Percentiles rank a stretch among this genome's conserved stretches.
Evolutionary conservation across 2,797 vertebrate species (phyloP).

Genomic region (Rhynchotus rufescens): DNA sequence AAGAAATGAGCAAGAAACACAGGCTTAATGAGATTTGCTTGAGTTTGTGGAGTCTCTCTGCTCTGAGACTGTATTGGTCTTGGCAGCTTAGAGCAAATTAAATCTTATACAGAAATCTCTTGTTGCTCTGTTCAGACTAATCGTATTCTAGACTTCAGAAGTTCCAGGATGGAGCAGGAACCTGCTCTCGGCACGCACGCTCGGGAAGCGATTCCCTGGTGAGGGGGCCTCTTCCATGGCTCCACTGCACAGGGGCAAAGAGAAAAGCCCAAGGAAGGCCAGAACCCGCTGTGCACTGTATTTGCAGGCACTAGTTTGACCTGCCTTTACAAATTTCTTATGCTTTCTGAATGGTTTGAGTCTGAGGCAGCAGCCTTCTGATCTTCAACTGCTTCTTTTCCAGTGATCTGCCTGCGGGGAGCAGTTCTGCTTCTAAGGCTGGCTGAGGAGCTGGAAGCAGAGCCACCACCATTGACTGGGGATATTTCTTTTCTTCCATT

Average conservation of each 20-base stretch:
- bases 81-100: not conserved
- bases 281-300: fast-evolving
- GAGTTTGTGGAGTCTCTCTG: too few species aligned
- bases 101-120: not conserved
- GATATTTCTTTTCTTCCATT: not conserved
- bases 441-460: not conserved
- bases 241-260: not conserved
- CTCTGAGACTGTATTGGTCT: not conserved
- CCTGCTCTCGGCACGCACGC: not conserved
- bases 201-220: fast-evolving
- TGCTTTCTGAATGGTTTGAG: not conserved
- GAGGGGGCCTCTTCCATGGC: not conserved
- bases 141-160: fast-evolving
- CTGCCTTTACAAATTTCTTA: not conserved
- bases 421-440: not conserved
- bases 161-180: fast-evolving
- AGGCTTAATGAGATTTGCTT: not conserved
- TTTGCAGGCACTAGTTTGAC: fast-evolving
- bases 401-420: not conserved
- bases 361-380: not conserved
- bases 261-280: not conserved
- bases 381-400: fast-evolving
- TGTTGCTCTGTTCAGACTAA: not conserved
- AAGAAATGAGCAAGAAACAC: not conserved
- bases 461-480: not conserved